phyloP scores from a whole-genome alignment of 2,113 vertebrate genomes.

The Crotalus viridis region DNA sequence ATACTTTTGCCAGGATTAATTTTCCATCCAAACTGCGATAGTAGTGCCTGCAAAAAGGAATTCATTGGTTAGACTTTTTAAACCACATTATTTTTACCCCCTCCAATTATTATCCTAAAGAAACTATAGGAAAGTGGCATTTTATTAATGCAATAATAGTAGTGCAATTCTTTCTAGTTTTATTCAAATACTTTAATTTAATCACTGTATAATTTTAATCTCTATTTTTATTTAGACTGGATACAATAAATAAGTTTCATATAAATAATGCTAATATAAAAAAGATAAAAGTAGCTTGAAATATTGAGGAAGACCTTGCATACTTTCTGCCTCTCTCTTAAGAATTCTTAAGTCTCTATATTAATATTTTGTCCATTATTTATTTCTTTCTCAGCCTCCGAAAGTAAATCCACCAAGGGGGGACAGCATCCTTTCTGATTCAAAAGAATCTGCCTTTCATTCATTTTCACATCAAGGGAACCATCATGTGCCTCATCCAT shows the following conservation, averaged over 20 bases:
- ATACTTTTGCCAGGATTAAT: background rate
- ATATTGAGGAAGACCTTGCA: background rate
- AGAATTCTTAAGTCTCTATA: background rate
- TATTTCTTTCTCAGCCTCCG: constrained; percentile 75
- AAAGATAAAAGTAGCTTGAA: background rate
- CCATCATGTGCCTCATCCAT: constrained; percentile 48
- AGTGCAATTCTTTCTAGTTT: background rate
- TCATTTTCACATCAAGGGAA: constrained; percentile 73
- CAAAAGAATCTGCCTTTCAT: constrained; percentile 66
- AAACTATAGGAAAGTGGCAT: background rate
- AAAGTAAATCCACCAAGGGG: constrained; percentile 67
- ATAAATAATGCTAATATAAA: background rate
- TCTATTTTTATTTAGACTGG: background rate
- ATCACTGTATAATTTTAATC: background rate
- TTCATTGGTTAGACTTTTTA: background rate
- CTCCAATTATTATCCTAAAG: background rate
- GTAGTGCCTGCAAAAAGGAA: background rate
- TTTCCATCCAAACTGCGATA: background rate
- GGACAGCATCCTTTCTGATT: constrained; percentile 65
- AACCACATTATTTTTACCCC: background rate
- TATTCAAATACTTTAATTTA: background rate
- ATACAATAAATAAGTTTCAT: background rate
- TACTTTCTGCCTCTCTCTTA: background rate
- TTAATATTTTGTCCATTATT: constrained; percentile 9
- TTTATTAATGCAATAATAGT: background rate